phyloP scores from a whole-genome alignment of 2,888 invertebrate genomes.

The Lycaena phlaeas region DNA sequence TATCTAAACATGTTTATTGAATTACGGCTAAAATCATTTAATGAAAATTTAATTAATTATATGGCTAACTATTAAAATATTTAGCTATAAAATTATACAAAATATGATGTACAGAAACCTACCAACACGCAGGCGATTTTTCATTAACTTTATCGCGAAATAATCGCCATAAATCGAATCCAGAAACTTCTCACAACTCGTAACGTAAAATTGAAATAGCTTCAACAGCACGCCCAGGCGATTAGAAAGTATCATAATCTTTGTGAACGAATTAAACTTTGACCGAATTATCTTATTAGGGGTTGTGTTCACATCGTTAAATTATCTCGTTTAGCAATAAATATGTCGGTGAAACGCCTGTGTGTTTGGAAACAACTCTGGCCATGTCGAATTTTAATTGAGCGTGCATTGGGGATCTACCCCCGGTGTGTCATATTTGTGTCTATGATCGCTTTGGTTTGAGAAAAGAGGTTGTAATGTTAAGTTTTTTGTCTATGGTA shows the following conservation, averaged over 20 bases:
- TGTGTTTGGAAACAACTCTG: constrained; percentile 61
- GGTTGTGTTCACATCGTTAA: constrained; percentile 66
- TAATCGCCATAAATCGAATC: constrained; percentile 27
- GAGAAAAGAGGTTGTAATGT: no score
- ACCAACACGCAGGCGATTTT: no score
- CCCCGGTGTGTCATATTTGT: constrained; percentile 32
- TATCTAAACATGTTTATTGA: no score
- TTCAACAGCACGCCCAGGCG: constrained; percentile 48
- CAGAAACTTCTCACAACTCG: constrained; percentile 51
- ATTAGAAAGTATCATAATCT: constrained; percentile 54
- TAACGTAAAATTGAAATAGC: constrained; percentile 56
- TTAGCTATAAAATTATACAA: no score
- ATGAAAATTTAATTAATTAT: no score
- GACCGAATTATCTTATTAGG: constrained; percentile 59
- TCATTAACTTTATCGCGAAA: constrained; percentile 39
- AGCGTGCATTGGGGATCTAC: constrained; percentile 41
- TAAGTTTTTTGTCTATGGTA: no score
- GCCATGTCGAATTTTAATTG: constrained; percentile 60
- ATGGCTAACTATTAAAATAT: no score
- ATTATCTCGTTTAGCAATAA: constrained; percentile 65
- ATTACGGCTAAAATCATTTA: no score
- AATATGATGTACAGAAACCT: no score
- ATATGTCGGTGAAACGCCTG: constrained; percentile 43
- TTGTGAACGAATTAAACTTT: constrained; percentile 69
- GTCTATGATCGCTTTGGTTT: no score